Conservation (phyloP, 2,797 vertebrate genomes). For the Mastacembelus armatus region DNA sequence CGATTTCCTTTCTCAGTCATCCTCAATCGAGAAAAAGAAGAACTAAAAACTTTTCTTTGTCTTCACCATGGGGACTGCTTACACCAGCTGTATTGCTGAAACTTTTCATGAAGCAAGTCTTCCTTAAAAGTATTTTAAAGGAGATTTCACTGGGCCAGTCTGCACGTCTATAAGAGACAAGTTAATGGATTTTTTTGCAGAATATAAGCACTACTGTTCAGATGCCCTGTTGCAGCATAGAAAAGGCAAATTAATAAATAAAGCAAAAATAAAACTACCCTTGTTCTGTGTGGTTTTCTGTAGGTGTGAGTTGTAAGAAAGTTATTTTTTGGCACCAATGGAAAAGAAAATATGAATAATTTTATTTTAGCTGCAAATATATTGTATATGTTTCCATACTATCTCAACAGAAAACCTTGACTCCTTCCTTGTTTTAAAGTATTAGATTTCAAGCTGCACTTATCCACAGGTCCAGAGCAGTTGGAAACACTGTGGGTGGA, state of each 20-base stretch:
- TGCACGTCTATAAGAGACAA: slow-evolving; percentile 1
- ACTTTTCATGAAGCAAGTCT: slow-evolving; percentile 34
- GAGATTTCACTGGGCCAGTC: not conserved
- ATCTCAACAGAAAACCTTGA: slow-evolving; percentile 26
- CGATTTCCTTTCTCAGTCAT: slow-evolving; percentile 48
- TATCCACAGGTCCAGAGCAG: slow-evolving; percentile 28
- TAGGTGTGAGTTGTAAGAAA: not conserved
- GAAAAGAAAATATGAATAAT: slow-evolving; percentile 17
- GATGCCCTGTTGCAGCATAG: not conserved
- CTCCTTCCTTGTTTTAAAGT: slow-evolving; percentile 34
- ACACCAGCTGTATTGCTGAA: slow-evolving; percentile 55
- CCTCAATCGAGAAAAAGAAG: slow-evolving; percentile 18
- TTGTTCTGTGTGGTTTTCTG: not conserved
- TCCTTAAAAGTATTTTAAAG: slow-evolving; percentile 23
- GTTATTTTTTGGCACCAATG: slow-evolving; percentile 15
- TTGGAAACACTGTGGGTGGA: slow-evolving; percentile 18
- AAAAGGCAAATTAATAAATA: not conserved
- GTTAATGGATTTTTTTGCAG: not conserved
- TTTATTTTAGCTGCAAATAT: slow-evolving; percentile 6
- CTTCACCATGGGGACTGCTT: slow-evolving; percentile 16
- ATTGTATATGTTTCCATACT: not conserved
- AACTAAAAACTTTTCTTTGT: slow-evolving; percentile 15
- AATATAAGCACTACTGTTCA: not conserved
- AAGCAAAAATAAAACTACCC: too few species aligned
- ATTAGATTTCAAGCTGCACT: slow-evolving; percentile 53